These are phyloP conservation scores for Trachelipus rathkii DNA, from an alignment of 1,140 invertebrate genomes.

Conservation along the genomic window DNA sequence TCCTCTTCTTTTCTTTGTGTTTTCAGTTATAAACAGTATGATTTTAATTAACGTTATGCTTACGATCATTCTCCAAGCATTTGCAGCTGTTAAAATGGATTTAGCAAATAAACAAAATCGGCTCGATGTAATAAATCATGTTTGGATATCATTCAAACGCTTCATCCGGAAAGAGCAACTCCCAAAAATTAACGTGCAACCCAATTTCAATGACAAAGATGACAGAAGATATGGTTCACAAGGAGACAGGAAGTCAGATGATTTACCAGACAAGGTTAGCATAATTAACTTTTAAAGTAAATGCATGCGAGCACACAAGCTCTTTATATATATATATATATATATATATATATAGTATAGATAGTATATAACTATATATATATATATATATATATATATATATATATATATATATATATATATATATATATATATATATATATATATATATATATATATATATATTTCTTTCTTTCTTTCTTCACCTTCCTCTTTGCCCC, in stretches of 20 bases:
- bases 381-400: too few relatives aligned
- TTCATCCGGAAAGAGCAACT: background rate
- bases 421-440: too few relatives aligned
- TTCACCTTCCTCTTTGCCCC: too few relatives aligned
- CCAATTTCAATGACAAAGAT: slow-evolving; percentile 18
- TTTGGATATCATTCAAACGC: slow-evolving; percentile 18
- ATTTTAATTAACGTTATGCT: slow-evolving; percentile 59
- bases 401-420: too few relatives aligned
- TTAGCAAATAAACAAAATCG: slow-evolving; percentile 19
- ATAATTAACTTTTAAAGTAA: background rate
- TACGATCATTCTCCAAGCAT: slow-evolving; percentile 57
- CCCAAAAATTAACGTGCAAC: slow-evolving; percentile 6
- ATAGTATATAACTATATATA: too few relatives aligned
- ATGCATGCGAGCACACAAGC: background rate
- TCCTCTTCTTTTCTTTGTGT: slow-evolving; percentile 56
- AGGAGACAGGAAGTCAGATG: slow-evolving; percentile 7
- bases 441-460: too few relatives aligned
- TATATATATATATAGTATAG: too few relatives aligned
- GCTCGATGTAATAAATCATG: slow-evolving; percentile 21
- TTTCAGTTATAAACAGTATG: slow-evolving; percentile 54
- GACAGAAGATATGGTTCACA: background rate
- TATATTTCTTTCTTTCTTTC: too few relatives aligned
- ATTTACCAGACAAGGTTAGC: slow-evolving; percentile 29
- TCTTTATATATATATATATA: too few relatives aligned
- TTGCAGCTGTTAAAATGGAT: slow-evolving; percentile 48